These are phyloP conservation scores for Antennarius striatus DNA, from an alignment of 2,113 vertebrate genomes.

Conservation along the genomic window DNA sequence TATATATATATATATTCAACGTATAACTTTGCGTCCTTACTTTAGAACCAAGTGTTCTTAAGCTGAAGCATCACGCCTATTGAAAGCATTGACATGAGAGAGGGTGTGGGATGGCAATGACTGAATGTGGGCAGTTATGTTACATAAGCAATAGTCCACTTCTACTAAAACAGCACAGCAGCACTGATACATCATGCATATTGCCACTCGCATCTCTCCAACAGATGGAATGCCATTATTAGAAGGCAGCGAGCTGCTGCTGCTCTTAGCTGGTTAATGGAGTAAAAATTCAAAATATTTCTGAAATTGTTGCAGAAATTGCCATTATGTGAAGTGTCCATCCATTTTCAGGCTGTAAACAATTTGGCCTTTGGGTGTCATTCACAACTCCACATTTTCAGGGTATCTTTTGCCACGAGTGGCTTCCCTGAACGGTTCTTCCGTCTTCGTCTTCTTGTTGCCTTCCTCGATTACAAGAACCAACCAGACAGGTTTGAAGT, in stretches of 20 bases:
- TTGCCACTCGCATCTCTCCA: constrained; percentile 25
- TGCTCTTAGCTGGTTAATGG: background rate
- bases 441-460: constrained; percentile 18
- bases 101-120: constrained; percentile 69
- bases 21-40: no score
- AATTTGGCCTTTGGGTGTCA: constrained; percentile 8
- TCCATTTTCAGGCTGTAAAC: background rate
- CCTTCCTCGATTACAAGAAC: constrained; percentile 23
- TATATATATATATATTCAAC: background rate
- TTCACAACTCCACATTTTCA: background rate
- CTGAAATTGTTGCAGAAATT: no score
- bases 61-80: constrained; percentile 47
- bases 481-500: constrained; percentile 20
- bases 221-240: constrained; percentile 29
- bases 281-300: no score
- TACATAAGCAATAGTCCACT: constrained; percentile 70
- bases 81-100: constrained; percentile 67
- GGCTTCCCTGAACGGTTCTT: constrained; percentile 2
- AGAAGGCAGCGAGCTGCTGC: background rate
- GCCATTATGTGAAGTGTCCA: background rate
- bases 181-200: constrained; percentile 33
- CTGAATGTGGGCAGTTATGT: constrained; percentile 69
- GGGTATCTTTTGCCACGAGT: constrained; percentile 3
- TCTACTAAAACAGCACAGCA: constrained; percentile 54
- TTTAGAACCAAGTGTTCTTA: no score